A percentile compares a stretch with the other conserved stretches of the same genome.
These are phyloP conservation scores for Thamnophis elegans DNA, from an alignment of 2,797 vertebrate species.

Conservation along the genomic window DNA sequence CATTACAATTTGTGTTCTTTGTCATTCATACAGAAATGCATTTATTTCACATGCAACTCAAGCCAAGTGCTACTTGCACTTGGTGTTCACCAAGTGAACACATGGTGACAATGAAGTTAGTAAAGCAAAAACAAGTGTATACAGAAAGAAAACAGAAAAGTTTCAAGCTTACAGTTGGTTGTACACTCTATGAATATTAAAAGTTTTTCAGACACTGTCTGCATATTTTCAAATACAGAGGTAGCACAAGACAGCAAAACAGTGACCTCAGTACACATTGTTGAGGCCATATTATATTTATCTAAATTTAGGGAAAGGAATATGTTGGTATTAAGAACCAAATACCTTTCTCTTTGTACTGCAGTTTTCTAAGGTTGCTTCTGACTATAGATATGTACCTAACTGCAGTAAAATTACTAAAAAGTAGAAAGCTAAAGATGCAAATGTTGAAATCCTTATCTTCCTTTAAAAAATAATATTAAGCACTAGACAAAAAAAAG, in stretches of 20 bases:
- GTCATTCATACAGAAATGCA: background rate
- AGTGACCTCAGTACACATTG: background rate
- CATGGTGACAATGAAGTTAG: background rate
- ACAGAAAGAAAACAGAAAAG: background rate
- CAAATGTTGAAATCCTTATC: background rate
- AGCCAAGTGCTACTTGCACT: no score
- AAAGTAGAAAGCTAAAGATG: constrained; percentile 7
- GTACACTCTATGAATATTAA: background rate
- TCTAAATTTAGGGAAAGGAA: background rate
- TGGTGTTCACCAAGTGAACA: no score
- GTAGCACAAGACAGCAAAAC: background rate
- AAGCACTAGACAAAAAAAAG: background rate
- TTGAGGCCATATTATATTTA: background rate
- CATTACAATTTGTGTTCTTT: background rate
- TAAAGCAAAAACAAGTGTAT: background rate
- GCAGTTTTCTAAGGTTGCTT: constrained; percentile 12
- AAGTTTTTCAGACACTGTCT: background rate
- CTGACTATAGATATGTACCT: background rate
- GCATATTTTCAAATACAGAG: constrained; percentile 5
- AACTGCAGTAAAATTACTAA: constrained; percentile 15
- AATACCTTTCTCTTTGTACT: constrained; percentile 4
- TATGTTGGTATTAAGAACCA: constrained; percentile 17
- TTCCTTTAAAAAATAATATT: background rate
- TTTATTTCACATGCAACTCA: background rate
- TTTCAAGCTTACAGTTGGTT: background rate